These are phyloP conservation scores for Poeciliopsis turrubarensis DNA, from an alignment of 2,113 vertebrate genomes.

Conservation along the genomic window DNA sequence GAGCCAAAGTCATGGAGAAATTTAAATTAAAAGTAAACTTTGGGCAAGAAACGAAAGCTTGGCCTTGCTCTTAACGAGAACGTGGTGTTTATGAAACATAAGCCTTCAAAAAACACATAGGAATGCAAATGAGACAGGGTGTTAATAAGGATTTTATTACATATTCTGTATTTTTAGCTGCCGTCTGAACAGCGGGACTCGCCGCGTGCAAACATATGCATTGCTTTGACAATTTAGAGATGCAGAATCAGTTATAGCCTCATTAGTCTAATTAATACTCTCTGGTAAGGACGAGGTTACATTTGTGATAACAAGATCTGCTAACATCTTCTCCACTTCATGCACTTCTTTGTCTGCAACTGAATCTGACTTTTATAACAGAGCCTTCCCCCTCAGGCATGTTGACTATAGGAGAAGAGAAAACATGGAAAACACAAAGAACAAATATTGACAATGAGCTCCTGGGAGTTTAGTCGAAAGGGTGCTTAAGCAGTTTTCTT, in stretches of 20 bases:
- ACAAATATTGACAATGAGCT: neutral
- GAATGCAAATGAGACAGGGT: constrained; percentile 57
- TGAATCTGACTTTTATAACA: neutral
- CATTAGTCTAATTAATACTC: constrained; percentile 20
- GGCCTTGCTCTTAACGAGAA: constrained; percentile 65
- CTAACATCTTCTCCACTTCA: neutral
- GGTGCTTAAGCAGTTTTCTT: constrained; percentile 24
- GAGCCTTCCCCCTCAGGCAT: neutral
- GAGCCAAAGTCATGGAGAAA: constrained; percentile 60
- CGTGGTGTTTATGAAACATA: constrained; percentile 62
- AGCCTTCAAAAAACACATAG: constrained; percentile 55
- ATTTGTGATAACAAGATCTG: constrained; percentile 1
- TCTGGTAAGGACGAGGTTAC: neutral
- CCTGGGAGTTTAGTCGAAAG: constrained; percentile 3
- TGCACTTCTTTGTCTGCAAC: neutral
- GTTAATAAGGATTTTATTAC: constrained; percentile 50
- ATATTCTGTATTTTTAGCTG: constrained; percentile 44
- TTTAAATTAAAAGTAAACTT: constrained; percentile 79
- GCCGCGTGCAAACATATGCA: neutral
- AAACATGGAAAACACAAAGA: neutral
- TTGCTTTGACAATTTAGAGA: constrained; percentile 18
- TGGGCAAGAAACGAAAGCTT: constrained; percentile 64
- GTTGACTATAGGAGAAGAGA: neutral
- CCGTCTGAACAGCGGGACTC: constrained; percentile 11
- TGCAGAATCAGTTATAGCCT: constrained; percentile 5